phyloP scores from a whole-genome alignment of 2,888 invertebrate genomes.

The Dicranocentrus wangi region DNA sequence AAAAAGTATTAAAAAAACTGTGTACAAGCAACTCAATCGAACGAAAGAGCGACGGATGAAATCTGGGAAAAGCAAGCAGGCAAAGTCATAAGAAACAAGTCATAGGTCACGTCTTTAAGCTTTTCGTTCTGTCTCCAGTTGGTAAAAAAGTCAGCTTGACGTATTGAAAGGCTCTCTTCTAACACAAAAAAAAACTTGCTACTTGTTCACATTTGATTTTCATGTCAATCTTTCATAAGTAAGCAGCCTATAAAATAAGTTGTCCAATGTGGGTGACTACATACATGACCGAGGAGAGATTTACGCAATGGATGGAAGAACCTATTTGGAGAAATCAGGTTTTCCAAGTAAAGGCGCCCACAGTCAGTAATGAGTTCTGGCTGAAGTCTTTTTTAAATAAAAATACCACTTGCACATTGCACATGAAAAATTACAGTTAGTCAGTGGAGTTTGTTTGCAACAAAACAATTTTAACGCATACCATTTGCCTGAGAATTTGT shows the following conservation, averaged over 20 bases:
- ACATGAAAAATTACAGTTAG: no score
- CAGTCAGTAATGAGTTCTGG: no score
- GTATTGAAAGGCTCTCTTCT: slow-evolving; percentile 18
- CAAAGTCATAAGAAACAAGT: slow-evolving; percentile 39
- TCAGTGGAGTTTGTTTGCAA: no score
- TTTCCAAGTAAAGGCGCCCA: no score
- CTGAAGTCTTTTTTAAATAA: no score
- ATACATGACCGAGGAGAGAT: background rate
- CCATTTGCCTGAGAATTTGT: no score
- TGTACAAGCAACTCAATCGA: background rate
- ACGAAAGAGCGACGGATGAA: slow-evolving; percentile 37
- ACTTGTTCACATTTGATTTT: no score
- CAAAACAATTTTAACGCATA: no score
- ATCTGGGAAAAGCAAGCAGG: slow-evolving; percentile 56
- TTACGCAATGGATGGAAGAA: background rate
- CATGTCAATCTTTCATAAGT: no score
- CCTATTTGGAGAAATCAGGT: background rate
- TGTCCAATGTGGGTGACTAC: background rate
- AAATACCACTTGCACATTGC: no score
- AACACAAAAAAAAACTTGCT: slow-evolving; percentile 7
- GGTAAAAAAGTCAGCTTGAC: slow-evolving; percentile 37
- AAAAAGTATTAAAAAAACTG: background rate
- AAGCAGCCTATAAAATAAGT: no score
- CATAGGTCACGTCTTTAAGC: slow-evolving; percentile 57
- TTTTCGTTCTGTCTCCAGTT: slow-evolving; percentile 55